Base-by-base conservation (phyloP, 2,797 vertebrate genomes). In the Onychomys torridus region DNA sequence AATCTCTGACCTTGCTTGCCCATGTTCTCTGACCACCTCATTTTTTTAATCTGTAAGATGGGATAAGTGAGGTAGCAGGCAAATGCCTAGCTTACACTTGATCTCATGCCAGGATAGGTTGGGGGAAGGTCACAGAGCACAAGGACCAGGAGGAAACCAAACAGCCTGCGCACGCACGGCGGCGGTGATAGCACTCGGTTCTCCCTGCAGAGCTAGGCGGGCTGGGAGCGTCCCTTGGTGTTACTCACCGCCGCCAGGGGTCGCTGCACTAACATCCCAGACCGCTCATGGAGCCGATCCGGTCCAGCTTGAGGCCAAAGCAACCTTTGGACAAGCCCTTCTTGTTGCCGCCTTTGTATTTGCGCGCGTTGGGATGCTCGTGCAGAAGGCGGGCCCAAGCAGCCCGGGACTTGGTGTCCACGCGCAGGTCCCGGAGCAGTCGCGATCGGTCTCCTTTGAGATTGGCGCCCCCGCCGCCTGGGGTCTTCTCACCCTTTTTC, bases 291-390 rank as follows among this genome's bases (percentile, higher is more conserved):
- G 99, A 99, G 96, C 99, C 99, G 99, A 99, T 99, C 93, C 99
- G 99, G 99, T 99, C 99, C 99, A 99, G 99, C 98, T 99, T 99
- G 98, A 99, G 99, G 95, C 99, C 99, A 98, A 99, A 99, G 98
- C 99, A 99, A 98, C 99, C 99, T 90, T 99, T 99, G 96, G 99
- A 98, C 43, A 98, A 98, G 14, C 98, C 99, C 97, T 99, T 99
- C 99, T 99, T 99, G 96, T 97, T 98, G 83, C 98, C 98, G 10
- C 98, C 96, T 98, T 99, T 99, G 98, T 99, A 98, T 97, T 97
- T 99, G 97, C 98, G 98, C 55, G 98, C 78, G 79, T 98, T 97
- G 65, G 99, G 98, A 93, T 99, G 98, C 96, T 99, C 99, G 85
- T 98, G 99, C 83, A 99, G 98, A 86, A 99, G 98, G 97, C 99